Evolutionary conservation across 2,888 invertebrate species (phyloP).

Genomic region (Limnephilus lunatus): DNA sequence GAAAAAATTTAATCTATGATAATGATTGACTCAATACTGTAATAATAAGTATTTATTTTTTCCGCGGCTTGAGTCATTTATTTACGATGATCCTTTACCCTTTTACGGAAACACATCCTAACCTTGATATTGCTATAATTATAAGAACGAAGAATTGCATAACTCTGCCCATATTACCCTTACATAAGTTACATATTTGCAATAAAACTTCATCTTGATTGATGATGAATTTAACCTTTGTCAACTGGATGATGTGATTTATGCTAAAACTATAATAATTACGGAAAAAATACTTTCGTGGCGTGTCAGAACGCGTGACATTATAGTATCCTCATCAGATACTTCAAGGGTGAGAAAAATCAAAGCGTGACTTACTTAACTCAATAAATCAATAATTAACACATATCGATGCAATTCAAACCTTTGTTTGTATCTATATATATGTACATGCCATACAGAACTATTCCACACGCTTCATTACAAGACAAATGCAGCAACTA

Average conservation of each 20-base stretch:
- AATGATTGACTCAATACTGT: background rate
- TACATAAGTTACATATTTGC: background rate
- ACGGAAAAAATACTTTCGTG: background rate
- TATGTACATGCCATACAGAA: no score
- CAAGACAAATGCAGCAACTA: no score
- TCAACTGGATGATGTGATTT: background rate
- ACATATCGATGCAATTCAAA: background rate
- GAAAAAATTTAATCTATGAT: background rate
- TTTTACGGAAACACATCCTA: background rate
- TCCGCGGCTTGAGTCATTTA: background rate
- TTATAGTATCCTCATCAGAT: background rate
- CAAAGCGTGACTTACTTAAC: background rate
- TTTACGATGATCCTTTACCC: background rate
- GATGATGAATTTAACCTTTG: background rate
- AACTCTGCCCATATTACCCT: background rate
- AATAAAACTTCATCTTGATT: background rate
- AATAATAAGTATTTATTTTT: background rate
- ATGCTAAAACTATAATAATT: background rate
- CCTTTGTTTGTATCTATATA: background rate
- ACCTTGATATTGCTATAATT: background rate
- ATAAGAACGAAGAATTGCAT: background rate
- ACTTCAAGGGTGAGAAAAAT: background rate
- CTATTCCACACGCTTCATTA: no score
- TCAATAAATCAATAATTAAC: background rate
- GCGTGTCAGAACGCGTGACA: background rate